A percentile compares a stretch with the other conserved stretches of the same genome.
phyloP scores from a whole-genome alignment of 1,140 invertebrate genomes.

The Tetranychus urticae region DNA sequence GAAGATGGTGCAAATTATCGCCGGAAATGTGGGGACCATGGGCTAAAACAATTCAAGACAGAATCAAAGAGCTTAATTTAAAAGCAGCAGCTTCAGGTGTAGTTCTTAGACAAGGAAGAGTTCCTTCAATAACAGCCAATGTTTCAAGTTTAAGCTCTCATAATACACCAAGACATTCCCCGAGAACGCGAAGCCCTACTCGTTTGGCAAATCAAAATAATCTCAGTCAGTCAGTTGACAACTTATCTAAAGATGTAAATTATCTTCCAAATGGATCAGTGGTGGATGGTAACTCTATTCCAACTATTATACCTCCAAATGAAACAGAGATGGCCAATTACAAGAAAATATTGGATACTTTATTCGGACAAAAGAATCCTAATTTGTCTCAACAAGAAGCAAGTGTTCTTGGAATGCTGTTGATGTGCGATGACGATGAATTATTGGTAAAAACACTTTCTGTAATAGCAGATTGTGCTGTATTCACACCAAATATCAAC shows the following conservation, averaged over 20 bases:
- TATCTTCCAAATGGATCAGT: neutral
- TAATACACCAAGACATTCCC: neutral
- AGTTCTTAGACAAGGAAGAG: neutral
- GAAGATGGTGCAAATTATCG: neutral
- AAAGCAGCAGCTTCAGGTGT: neutral
- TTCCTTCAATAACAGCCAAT: no score
- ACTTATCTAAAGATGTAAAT: no score
- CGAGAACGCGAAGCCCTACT: neutral
- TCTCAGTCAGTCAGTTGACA: no score
- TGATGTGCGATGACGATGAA: slow-evolving; percentile 25
- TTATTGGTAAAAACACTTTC: slow-evolving; percentile 26
- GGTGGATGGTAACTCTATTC: neutral
- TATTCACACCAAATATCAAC: slow-evolving; percentile 25
- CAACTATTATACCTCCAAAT: neutral
- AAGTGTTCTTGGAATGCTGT: slow-evolving; percentile 26
- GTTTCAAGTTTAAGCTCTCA: neutral
- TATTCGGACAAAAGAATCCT: neutral
- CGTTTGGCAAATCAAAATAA: neutral
- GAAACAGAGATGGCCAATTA: neutral
- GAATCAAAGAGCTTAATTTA: neutral
- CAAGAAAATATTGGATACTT: neutral
- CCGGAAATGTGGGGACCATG: neutral
- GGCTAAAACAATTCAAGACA: neutral
- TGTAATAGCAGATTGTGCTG: slow-evolving; percentile 29
- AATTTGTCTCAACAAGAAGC: slow-evolving; percentile 19